Base-by-base conservation (phyloP, 1,140 invertebrate species). In the Hycleus cichorii region DNA sequence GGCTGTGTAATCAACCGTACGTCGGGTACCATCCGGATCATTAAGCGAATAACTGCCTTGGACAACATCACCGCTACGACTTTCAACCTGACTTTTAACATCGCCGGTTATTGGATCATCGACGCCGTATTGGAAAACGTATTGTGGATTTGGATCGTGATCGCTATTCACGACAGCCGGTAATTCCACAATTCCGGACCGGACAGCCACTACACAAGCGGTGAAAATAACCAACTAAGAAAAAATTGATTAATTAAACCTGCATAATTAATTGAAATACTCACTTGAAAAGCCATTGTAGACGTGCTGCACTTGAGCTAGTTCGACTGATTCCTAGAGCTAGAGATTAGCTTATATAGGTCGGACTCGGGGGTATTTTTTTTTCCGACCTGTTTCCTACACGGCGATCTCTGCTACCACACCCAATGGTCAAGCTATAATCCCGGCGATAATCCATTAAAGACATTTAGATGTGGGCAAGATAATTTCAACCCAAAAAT, bases 1-100 rank as follows among this genome's bases (percentile, higher is more conserved):
- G 24, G 81, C 80, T 3, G 81, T 83, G 70, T 86, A 85, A 62
- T 83, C 81, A 1, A 85, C 83, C 10, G 80, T 80, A 56, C 83
- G 77, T 50, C 81, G 77, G 40, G 79, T 79, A 54, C 83, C 84
- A 66, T 86, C 84, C 1, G 83, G 80, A 59, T 86, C 83, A 12
- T 82, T 75, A 11, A 85, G 68, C 2, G 80, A 82, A 70, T 85
- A 85, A 38, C 77, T 77, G 39, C 83, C 83, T 62, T 82, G 78
- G n/a, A 84, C 83, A 24, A 83, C 77, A 64, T 84, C 82, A 9
- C 83, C 83, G 47, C 75, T 72, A 5, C 79, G 73, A 27, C 73
- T 75, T 65, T 81, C 79, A 46, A 79, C 71, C 62, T 81, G 79
- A 60, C 75, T 76, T 70, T 82, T 81, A 58, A 76, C 73, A 60